Percentiles rank a stretch among this genome's conserved stretches.
Conservation (phyloP, 2,797 vertebrate species). For the Merluccius polli region DNA sequence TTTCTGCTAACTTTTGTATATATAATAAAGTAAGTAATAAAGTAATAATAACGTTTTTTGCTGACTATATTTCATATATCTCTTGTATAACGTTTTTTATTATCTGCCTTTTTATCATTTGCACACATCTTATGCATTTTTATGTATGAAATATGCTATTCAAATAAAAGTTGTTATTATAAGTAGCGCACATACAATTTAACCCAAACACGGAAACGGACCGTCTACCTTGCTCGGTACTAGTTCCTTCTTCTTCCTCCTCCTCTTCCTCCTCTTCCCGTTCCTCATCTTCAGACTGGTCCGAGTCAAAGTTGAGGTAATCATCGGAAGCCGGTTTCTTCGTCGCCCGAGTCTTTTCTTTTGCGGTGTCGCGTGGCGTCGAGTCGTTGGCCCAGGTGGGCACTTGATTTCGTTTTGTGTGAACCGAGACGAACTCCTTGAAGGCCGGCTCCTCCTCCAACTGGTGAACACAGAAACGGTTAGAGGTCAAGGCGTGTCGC, state of each 20-base stretch:
- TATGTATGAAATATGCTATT: background rate
- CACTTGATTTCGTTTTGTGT: constrained; percentile 83
- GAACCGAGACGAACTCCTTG: constrained; percentile 88
- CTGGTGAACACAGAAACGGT: constrained; percentile 56
- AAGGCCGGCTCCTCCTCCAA: constrained; percentile 82
- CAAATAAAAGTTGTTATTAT: background rate
- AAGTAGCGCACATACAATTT: background rate
- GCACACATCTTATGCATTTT: too few relatives aligned
- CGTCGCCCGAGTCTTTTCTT: constrained; percentile 49
- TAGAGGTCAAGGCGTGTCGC: background rate
- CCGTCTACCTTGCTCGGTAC: background rate
- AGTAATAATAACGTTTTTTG: background rate
- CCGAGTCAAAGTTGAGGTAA: constrained; percentile 97
- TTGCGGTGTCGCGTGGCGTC: constrained; percentile 41
- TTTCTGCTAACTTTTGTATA: too few relatives aligned
- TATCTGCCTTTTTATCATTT: background rate
- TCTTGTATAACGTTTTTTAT: background rate
- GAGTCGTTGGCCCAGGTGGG: constrained; percentile 89
- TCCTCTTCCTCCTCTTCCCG: constrained; percentile 44
- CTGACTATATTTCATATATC: background rate
- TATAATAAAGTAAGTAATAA: too few relatives aligned
- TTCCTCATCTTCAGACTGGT: constrained; percentile 72
- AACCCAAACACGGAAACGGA: background rate
- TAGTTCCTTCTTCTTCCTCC: constrained; percentile 48
- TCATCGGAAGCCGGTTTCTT: constrained; percentile 66